Evolutionary conservation across 2,888 invertebrate species (phyloP).

Genomic region (Dermolepida albohirtum): DNA sequence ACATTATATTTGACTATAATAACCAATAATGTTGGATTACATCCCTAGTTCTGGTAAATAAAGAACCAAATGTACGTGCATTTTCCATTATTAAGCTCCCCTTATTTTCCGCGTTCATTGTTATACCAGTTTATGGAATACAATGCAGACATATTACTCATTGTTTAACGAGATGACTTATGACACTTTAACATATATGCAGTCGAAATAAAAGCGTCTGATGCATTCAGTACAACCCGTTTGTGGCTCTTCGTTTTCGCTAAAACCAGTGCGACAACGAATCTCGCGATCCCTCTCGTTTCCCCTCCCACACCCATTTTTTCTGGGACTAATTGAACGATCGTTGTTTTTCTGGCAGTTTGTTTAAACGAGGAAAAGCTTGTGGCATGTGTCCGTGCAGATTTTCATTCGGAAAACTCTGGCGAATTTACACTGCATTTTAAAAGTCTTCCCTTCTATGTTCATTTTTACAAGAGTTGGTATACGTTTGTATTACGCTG

Average conservation of each 20-base stretch:
- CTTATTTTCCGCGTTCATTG: slow-evolving; percentile 47
- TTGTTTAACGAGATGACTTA: slow-evolving; percentile 58
- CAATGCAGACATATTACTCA: slow-evolving; percentile 58
- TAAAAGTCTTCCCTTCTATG: slow-evolving; percentile 10
- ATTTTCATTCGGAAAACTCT: slow-evolving; percentile 1
- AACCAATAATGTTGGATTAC: too few species aligned
- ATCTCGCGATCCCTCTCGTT: background rate
- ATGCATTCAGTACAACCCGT: slow-evolving; percentile 9
- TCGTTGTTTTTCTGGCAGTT: slow-evolving; percentile 37
- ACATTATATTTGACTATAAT: too few species aligned
- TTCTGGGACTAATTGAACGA: slow-evolving; percentile 29
- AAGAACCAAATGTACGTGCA: background rate
- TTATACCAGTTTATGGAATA: slow-evolving; percentile 53
- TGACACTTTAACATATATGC: slow-evolving; percentile 56
- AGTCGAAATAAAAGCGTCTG: slow-evolving; percentile 22
- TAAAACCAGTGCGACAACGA: background rate
- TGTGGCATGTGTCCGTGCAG: slow-evolving; percentile 34
- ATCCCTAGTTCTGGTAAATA: too few species aligned
- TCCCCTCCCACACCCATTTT: background rate
- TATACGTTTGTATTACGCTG: too few species aligned
- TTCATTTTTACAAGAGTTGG: background rate
- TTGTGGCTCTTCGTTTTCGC: background rate
- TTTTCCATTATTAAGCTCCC: slow-evolving; percentile 20
- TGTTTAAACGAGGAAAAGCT: slow-evolving; percentile 25
- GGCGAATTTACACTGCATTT: slow-evolving; percentile 21